Percentiles rank a stretch among this genome's conserved stretches.
These are phyloP conservation scores for Cyprinodon brontotheroides DNA, from an alignment of 2,113 vertebrate species.

Conservation along the genomic window DNA sequence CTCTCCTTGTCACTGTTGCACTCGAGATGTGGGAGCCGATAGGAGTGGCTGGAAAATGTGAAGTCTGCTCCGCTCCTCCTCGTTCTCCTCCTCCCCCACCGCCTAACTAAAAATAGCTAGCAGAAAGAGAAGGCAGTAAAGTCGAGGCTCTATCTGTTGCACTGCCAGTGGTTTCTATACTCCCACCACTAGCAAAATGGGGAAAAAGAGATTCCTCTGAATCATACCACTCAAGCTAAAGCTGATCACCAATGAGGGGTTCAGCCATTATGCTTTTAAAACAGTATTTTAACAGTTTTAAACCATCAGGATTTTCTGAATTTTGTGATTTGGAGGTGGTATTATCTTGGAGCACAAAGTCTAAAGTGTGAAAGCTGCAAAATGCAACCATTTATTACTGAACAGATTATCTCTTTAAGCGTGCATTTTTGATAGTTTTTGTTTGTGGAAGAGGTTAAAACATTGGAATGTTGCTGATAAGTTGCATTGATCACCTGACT, in stretches of 20 bases:
- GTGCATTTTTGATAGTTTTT: not conserved
- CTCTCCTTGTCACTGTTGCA: conserved; percentile 71
- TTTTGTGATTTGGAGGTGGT: not conserved
- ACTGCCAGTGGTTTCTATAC: conserved; percentile 68
- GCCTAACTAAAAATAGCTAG: conserved; percentile 80
- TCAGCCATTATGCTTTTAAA: not conserved
- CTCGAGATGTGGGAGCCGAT: conserved; percentile 75
- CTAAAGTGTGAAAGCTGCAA: not conserved
- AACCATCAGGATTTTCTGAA: not conserved
- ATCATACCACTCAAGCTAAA: conserved; percentile 49
- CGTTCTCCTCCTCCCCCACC: conserved; percentile 66
- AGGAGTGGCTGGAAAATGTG: conserved; percentile 80
- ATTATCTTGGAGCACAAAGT: not conserved
- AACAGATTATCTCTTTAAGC: not conserved
- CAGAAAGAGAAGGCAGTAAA: conserved; percentile 68
- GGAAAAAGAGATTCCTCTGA: conserved; percentile 39
- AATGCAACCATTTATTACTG: not conserved
- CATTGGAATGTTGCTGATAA: conserved; percentile 15
- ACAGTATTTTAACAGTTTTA: not conserved
- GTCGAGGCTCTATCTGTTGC: conserved; percentile 65
- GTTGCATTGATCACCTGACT: conserved; percentile 29
- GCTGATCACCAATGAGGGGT: conserved; percentile 15
- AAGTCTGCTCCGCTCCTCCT: conserved; percentile 72
- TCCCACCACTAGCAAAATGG: conserved; percentile 53
- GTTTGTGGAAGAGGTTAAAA: not conserved